Evolutionary conservation across 1,140 invertebrate species (phyloP), one percentile per base, ranked within the genome.

Genomic region (Gryon sp.): DNA sequence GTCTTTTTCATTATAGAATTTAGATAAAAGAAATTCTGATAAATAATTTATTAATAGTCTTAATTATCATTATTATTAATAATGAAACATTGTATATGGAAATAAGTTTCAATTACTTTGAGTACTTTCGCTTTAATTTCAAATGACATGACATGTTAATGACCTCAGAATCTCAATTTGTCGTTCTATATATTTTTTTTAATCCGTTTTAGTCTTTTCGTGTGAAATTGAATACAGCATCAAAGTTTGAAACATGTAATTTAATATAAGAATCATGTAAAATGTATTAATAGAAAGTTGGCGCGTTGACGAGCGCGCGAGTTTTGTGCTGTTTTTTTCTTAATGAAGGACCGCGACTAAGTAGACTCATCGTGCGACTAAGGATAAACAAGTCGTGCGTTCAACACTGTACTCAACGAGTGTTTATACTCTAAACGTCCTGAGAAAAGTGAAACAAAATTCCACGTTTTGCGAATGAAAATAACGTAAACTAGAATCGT

Each of bases 201-300:
- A 12, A 14, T 9, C 45, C 43, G 12, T 14, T 28, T 12, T 5
- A 6, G 12, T 15, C 20, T 24, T 7, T 24, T 24, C 22, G 7
- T 15, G 3, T 41, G 50, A 73, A 53, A 55, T 52, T 9, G 20
- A 60, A 65, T 65, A 30, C 20, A 46, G 62, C 70, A 60, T 53
- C 46, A 53, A 66, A 66, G 45, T 53, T 75, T 9, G 18, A 7
- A 36, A 45, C n/a, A 52, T 36, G 50, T 73, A 57, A 66, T 66
- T 65, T 74, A 60, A 66, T 74, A 74, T 66, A 57, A 65, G 60
- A 59, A 65, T 73, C 34, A 41, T 40, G 48, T 20, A 12, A 38
- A 30, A 41, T 24, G 20, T 73, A 73, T 73, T 73, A 63, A 73
- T 73, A 73, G 69, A 57, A 50, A 50, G 59, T 48, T 73, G 59